Evolutionary conservation across 2,797 vertebrate genomes (phyloP), one percentile per base, ranked within the genome.

Genomic region (Hoplostethus mediterraneus): DNA sequence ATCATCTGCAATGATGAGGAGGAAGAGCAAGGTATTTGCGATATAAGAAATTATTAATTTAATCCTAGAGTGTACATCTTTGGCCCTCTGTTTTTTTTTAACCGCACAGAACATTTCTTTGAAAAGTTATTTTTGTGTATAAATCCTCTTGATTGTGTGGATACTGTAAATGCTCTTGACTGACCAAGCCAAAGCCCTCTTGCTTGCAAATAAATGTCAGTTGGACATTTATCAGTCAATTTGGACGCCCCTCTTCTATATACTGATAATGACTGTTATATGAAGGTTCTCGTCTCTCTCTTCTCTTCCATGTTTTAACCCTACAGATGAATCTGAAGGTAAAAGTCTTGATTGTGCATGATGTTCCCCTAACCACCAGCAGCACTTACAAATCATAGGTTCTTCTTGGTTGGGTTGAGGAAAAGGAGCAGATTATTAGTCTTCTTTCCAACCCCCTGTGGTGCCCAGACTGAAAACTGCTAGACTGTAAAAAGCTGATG

Each of bases 241-340:
- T 73, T 83, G 67, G 73, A 58, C 80, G 76, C 63, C 73, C 64
- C 47, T 74, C 67, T 6, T 60, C 71, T 82, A 44, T 73, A 48
- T 48, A 71, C 62, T 63, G 67, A 74, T 80, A 51, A 67, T 84
- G 73, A 85, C 25, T 83, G 79, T 75, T 65, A 53, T 76, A 52
- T 87, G 81, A 91, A 92, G 85, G 85, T 83, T 93, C 54, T 90
- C 77, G 17, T 92, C 70, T 94, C 88, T 95, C 82, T 95, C 87
- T 96, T 95, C 92, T 96, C 93, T 95, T 94, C 89, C 95, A 96
- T 97, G 86, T 96, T 93, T 93, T 95, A 94, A 95, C 81, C 89
- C 95, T 95, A 93, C 97, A 99, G 97, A 97, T 94, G 97, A 98
- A 95, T 95, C 96, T 79, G 97, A 98, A 99, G 97, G 97, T 99